Evolutionary conservation across 2,888 invertebrate species (phyloP), one percentile per base, ranked within the genome.

Genomic region (Crocallis elinguaria): DNA sequence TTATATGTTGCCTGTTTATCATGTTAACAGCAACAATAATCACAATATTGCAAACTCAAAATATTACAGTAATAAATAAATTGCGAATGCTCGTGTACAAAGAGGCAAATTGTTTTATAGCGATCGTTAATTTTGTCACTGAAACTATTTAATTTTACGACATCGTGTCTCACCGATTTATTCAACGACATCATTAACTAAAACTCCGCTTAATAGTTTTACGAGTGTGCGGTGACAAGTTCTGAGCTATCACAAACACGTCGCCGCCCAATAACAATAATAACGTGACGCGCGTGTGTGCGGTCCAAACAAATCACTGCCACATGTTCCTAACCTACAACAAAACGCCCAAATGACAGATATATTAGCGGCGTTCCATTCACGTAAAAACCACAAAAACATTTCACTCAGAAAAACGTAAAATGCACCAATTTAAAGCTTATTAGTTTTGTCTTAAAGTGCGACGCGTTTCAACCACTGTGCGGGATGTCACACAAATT

Each of bases 301-400:
- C 82, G 88, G 84, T 82, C 85, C 70, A 60, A 67, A 80, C 82
- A 84, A 85, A 85, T 84, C 80, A 80, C 78, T 72, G 76, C 82
- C 86, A 86, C 79, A 75, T 88, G 88, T 80, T 81, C 57, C 79
- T 75, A 78, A 73, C 73, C 75, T 71, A 78, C 77, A 80, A 86
- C 87, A 84, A 86, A 89, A 88, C 82, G 79, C 79, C 81, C 72
- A 68, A 79, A 70, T 84, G 91, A 90, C 88, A 89, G 90, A 90
- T 88, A 85, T 89, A 90, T 84, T 82, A 77, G 82, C 77, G 69
- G 77, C 76, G 73, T 73, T 75, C 77, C 78, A 77, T 76, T 72
- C 70, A 71, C 67, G 76, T 74, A 74, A 79, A 39, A 79, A 82
- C 77, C 69, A 74, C 66, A 49, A 35, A 65, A 63, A 37, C 48